Evolutionary conservation across 2,888 invertebrate species (phyloP), one percentile per base, ranked within the genome.

Genomic region (Troides helena): DNA sequence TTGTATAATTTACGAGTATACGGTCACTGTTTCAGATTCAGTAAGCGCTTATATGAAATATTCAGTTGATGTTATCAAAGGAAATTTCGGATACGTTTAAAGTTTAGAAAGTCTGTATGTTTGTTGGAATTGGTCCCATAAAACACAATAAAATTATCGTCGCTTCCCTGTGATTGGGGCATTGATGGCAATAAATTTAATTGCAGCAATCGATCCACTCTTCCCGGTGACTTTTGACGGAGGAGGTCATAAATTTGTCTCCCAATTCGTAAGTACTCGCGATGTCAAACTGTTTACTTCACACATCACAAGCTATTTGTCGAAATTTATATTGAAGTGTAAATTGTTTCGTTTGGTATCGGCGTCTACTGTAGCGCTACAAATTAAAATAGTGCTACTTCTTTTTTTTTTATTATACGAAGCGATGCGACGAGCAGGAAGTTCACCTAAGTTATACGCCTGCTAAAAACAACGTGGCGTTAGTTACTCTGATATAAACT

Each of bases 251-350:
- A 73, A 73, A 73, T 73, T 72, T 73, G 73, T 73, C 71, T 72
- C 70, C 67, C 72, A 72, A 70, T 73, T 73, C 71, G 71, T 67
- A 60, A 57, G 70, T 68, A 71, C 67, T 67, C 67, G 67, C 25
- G 70, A 72, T 72, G 73, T 73, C 72, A 72, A 72, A 72, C 56
- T 21, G 43, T 59, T 62, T 53, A 66, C 65, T 68, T 71, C 73
- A 72, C 71, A 70, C 71, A 73, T 72, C 72, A 70, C 65, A 71
- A 72, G 68, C 72, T 68, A 71, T 68, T 74, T 72, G 70, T 72
- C 61, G 71, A 66, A 72, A 66, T 64, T 46, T 53, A 50, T 59
- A 66, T 61, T 25, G 68, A 39, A 7, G 66, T 68, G 68, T 70
- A 21, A 70, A 70, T 70, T 67, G 67, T 63, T 70, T 61, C 43